Evolutionary conservation across 2,888 invertebrate genomes (phyloP).

Genomic region (Chrysolina americana): DNA sequence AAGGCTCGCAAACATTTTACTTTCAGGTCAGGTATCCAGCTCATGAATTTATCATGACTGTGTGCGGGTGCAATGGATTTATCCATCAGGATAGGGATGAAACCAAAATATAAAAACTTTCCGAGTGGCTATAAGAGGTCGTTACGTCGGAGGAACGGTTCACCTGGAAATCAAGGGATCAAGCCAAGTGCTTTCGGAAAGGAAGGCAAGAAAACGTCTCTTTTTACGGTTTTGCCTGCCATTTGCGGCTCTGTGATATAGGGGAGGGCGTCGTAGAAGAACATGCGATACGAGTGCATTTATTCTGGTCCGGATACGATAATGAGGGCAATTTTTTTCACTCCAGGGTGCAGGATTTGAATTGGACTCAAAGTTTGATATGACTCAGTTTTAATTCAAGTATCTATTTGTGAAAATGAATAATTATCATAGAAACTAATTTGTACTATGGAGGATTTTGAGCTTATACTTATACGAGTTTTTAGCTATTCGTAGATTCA

Average conservation of each 20-base stretch:
- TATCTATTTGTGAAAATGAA: no score
- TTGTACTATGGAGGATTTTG: no score
- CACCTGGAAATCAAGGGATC: constrained; percentile 29
- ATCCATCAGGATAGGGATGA: constrained; percentile 23
- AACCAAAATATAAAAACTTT: constrained; percentile 31
- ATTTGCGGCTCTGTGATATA: background rate
- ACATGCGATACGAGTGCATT: background rate
- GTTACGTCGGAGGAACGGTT: constrained; percentile 10
- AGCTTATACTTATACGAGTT: no score
- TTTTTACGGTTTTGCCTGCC: background rate
- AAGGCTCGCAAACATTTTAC: constrained; percentile 39
- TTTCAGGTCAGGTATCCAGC: constrained; percentile 43
- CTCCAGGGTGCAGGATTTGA: no score
- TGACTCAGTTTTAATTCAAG: no score
- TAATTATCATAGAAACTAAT: no score
- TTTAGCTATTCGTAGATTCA: no score
- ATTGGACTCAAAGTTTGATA: no score
- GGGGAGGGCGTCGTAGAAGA: background rate
- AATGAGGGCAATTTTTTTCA: background rate
- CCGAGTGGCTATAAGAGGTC: constrained; percentile 25
- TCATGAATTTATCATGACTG: constrained; percentile 43
- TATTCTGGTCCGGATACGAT: no score
- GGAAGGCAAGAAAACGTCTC: background rate
- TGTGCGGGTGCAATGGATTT: constrained; percentile 32
- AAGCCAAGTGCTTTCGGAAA: constrained; percentile 18